phyloP scores from a whole-genome alignment of 2,888 invertebrate genomes.

The Allacma fusca region DNA sequence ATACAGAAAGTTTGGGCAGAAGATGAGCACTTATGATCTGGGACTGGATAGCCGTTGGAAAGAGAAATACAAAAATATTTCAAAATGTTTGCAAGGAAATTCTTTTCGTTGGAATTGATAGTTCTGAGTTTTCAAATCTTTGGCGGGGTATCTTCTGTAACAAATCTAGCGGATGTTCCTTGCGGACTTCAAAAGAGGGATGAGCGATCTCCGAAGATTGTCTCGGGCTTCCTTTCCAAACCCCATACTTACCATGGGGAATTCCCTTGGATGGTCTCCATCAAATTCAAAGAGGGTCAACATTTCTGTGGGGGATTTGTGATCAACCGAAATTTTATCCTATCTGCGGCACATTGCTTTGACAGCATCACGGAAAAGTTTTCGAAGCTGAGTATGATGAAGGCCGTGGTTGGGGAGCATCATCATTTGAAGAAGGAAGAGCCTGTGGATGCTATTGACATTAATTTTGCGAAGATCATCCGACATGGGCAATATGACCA shows the following conservation, averaged over 20 bases:
- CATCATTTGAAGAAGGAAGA: constrained; percentile 32
- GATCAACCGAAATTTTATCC: constrained; percentile 22
- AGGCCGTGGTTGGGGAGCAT: constrained; percentile 46
- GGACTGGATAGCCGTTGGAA: too few relatives aligned
- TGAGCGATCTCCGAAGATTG: constrained; percentile 27
- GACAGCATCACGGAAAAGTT: constrained; percentile 27
- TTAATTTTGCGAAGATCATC: constrained; percentile 45
- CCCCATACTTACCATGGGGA: constrained; percentile 39
- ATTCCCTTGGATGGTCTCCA: constrained; percentile 56
- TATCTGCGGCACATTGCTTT: constrained; percentile 44
- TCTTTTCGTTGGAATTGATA: too few relatives aligned
- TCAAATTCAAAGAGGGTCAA: constrained; percentile 46
- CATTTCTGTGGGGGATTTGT: constrained; percentile 58
- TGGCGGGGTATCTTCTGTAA: too few relatives aligned
- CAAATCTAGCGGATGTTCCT: constrained; percentile 39
- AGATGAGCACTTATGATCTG: too few relatives aligned
- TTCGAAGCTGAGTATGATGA: constrained; percentile 38
- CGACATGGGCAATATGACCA: constrained; percentile 49
- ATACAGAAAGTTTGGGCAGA: too few relatives aligned
- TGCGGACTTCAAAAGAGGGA: constrained; percentile 28
- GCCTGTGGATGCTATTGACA: constrained; percentile 39
- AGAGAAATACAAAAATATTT: too few relatives aligned
- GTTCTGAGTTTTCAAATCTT: too few relatives aligned
- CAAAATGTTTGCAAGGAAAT: too few relatives aligned
- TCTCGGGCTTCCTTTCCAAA: not conserved